Evolutionary conservation across 2,113 vertebrate genomes (phyloP).

Genomic region (Osmerus mordax): DNA sequence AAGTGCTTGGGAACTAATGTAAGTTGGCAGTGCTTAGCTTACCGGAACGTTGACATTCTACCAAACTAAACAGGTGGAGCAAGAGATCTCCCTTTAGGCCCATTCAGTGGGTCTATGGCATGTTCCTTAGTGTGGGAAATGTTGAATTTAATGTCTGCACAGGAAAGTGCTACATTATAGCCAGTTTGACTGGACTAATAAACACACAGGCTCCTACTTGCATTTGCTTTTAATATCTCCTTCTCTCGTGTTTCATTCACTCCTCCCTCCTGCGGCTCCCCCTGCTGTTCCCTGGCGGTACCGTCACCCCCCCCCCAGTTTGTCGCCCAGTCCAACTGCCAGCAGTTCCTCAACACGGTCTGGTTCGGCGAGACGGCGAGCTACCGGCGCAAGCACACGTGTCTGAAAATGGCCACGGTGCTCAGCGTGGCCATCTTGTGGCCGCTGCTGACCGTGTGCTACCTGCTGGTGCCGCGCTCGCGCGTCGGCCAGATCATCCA

Average conservation of each 20-base stretch:
- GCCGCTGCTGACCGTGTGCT: conserved; percentile 92
- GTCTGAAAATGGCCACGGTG: conserved; percentile 93
- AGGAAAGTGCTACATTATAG: no score
- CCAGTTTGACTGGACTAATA: no score
- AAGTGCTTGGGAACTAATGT: no score
- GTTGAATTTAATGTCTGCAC: no score
- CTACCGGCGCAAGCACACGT: conserved; percentile 94
- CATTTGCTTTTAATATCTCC: background rate
- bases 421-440: conserved; percentile 89
- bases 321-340: conserved; percentile 97
- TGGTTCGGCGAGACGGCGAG: conserved; percentile 99
- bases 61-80: no score
- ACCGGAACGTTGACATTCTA: background rate
- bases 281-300: conserved; percentile 6
- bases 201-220: background rate
- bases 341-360: conserved; percentile 98
- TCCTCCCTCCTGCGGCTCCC: background rate
- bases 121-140: no score
- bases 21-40: background rate
- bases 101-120: no score
- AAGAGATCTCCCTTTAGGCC: no score
- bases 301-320: conserved; percentile 73
- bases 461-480: conserved; percentile 93
- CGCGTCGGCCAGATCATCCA: conserved; percentile 94
- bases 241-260: background rate